A percentile compares a stretch with the other conserved stretches of the same genome.
Evolutionary conservation across 2,888 invertebrate species (phyloP).

Genomic region (Archips xylosteana): DNA sequence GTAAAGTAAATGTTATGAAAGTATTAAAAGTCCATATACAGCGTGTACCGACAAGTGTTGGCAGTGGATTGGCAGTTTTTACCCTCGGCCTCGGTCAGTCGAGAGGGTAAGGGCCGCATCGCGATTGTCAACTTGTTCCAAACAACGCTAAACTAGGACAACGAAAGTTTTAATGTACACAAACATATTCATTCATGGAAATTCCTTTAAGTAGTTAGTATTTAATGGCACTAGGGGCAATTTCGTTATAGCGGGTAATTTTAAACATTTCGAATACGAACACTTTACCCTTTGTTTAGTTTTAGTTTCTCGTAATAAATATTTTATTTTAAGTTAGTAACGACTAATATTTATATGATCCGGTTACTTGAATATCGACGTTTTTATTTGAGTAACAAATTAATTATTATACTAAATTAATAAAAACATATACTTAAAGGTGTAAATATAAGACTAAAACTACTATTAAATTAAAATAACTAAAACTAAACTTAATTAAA

Average conservation of each 20-base stretch:
- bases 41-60: neutral
- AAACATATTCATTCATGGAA: conserved; percentile 42
- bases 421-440: no score
- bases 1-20: conserved; percentile 8
- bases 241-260: conserved; percentile 23
- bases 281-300: conserved; percentile 18
- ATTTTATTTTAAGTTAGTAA: conserved; percentile 1
- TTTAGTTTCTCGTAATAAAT: conserved; percentile 4
- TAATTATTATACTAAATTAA: no score
- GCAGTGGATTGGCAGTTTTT: conserved; percentile 5
- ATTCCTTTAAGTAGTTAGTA: conserved; percentile 38
- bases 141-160: conserved; percentile 38
- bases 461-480: no score
- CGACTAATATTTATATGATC: neutral
- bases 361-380: neutral
- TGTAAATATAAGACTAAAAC: no score
- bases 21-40: conserved; percentile 6
- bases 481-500: no score
- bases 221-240: conserved; percentile 32
- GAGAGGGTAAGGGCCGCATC: conserved; percentile 16
- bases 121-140: conserved; percentile 39
- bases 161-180: conserved; percentile 40
- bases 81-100: conserved; percentile 1
- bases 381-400: neutral
- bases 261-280: conserved; percentile 20